Evolutionary conservation across 2,888 invertebrate genomes (phyloP).

Genomic region (Frankliniella fusca): DNA sequence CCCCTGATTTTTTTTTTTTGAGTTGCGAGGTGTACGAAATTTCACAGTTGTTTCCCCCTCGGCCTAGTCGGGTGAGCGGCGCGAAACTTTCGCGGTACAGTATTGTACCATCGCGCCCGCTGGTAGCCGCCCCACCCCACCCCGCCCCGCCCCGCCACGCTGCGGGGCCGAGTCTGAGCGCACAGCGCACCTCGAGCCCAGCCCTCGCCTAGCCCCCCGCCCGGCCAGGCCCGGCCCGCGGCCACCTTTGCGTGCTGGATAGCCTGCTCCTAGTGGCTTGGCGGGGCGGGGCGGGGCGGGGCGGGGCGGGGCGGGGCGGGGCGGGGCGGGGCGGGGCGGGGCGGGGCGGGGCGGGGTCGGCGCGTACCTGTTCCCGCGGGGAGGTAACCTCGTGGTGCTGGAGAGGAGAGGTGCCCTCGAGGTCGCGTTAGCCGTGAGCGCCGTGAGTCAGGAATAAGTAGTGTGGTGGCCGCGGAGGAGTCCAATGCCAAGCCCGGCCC

Average conservation of each 20-base stretch:
- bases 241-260: conserved; percentile 15
- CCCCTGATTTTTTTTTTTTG: too few relatives aligned
- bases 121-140: neutral
- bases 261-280: neutral
- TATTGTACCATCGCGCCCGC: neutral
- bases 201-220: neutral
- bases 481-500: neutral
- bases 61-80: too few relatives aligned
- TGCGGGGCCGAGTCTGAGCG: neutral
- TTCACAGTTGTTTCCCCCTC: too few relatives aligned
- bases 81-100: too few relatives aligned
- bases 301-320: neutral
- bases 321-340: neutral
- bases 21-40: too few relatives aligned
- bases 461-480: neutral
- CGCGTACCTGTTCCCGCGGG: neutral
- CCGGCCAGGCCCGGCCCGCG: neutral
- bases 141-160: neutral
- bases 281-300: neutral
- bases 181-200: neutral
- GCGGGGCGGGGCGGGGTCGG: neutral
- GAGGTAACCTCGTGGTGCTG: neutral
- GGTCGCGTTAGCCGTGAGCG: conserved; percentile 3
- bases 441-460: neutral
- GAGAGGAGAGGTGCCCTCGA: neutral